Base-by-base conservation (phyloP, 2,888 invertebrate species). In the Ypsolopha scabrella region DNA sequence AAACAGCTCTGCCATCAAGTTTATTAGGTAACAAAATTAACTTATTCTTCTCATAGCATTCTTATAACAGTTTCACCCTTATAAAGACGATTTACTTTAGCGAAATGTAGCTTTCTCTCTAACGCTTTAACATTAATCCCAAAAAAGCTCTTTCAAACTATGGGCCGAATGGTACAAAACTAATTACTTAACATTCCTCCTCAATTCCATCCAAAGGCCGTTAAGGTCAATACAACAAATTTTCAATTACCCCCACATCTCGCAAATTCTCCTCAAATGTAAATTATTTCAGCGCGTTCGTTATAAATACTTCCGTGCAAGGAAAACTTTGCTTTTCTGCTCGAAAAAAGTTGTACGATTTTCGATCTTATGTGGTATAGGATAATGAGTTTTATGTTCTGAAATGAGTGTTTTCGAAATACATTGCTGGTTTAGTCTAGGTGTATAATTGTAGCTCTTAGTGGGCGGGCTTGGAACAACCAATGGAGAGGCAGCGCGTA, bases 261-360 rank as follows among this genome's bases (percentile, higher is more conserved):
- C 80, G 82, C 86, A 85, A 85, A 85, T 86, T 86, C 82, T 80
- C 81, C 81, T 81, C 70, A 80, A 83, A 85, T 83, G 83, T 85
- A 85, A 86, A 85, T 85, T 85, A 85, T 85, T 82, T 83, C 74
- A 77, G 70, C 75, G 75, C 76, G 76, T 79, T 80, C 81, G 83
- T 83, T 83, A 85, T 86, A 85, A 86, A 85, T 83, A 48, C 43
- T 39, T 6, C n/a, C 36, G 10, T 13, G 8, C 35, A 41, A 14
- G 0, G n/a, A 36, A 50, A 11, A 7, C 14, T n/a, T 50, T 7
- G 11, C 38, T 8, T 13, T 24, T 13, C 8, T 2, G 14, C 35
- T 6, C 11, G 34, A 34, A 2, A 43, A 39, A 6, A 6, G 24
- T 34, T 13, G 35, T 35, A 8, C 39, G 49, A 49, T 9, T 41